Conservation (phyloP, 2,888 invertebrate genomes). For the Erebia ligea region DNA sequence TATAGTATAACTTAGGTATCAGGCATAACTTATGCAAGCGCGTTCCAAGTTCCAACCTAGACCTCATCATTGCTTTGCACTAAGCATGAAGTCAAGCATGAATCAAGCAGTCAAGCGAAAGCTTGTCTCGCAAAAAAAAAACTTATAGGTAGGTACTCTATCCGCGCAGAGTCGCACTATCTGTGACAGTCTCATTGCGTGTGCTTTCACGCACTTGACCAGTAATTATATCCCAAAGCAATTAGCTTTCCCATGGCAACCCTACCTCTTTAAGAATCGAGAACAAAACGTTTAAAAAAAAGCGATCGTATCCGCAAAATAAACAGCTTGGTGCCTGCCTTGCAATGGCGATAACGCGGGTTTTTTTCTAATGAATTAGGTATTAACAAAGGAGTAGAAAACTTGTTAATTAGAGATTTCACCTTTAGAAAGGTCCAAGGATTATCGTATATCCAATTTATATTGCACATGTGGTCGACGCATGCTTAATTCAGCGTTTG, state of each 20-base stretch:
- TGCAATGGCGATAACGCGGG: slow-evolving; percentile 62
- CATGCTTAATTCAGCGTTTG: neutral
- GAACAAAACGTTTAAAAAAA: slow-evolving; percentile 29
- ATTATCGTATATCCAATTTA: slow-evolving; percentile 28
- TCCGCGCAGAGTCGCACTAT: no score
- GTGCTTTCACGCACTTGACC: no score
- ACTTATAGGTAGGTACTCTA: no score
- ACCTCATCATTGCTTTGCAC: no score
- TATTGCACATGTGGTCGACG: neutral
- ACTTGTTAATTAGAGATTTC: slow-evolving; percentile 53
- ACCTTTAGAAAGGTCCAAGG: slow-evolving; percentile 48
- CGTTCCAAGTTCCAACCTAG: no score
- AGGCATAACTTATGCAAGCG: no score
- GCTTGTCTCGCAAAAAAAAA: no score
- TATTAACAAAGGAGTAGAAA: slow-evolving; percentile 73
- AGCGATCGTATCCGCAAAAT: slow-evolving; percentile 25
- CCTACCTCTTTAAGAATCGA: slow-evolving; percentile 16
- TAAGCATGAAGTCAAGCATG: no score
- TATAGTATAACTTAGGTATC: no score
- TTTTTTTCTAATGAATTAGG: slow-evolving; percentile 68
- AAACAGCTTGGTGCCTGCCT: slow-evolving; percentile 45
- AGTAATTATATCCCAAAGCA: neutral
- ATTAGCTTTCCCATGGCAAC: neutral
- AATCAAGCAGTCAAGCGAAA: no score
- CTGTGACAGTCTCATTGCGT: no score